Evolutionary conservation across 2,888 invertebrate genomes (phyloP), one percentile per base, ranked within the genome.

Genomic region (Synergus gifuensis): DNA sequence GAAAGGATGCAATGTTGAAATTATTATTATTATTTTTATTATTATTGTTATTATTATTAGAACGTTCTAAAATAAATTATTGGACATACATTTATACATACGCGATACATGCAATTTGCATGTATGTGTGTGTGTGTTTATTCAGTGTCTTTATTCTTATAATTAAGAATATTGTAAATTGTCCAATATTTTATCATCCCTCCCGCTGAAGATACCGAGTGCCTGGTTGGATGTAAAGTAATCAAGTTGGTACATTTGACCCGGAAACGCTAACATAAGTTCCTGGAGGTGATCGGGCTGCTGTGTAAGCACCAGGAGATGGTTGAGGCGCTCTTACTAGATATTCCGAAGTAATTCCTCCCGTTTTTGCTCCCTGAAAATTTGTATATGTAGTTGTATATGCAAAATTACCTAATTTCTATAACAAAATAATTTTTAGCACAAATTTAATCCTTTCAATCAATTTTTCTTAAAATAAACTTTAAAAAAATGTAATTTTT

Each of bases 321-420:
- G 92, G 90, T 81, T 92, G 92, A 4, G 92, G 90, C 36, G 91
- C 89, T 83, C 96, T 94, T 1, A 97, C 96, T 0, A 97, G 96
- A 93, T 97, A 97, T 3, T 97, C 97, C 82, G 97, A 95, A 0
- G 97, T 96, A 82, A 97, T 97, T 87, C 96, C 96, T 81, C 97
- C 96, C 0, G 96, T 94, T 90, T 96, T 96, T n/a, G 95, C 93
- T 81, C 95, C 94, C 95, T 96, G 77, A 14, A 80, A 42, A 62
- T 77, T 40, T 36, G 44, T 69, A 36, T 73, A 36, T 0, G 28
- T 28, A 36, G 4, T 36, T 5, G 36, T 36, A 36, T 36, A 5
- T 36, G 4, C 36, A 36, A 0, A 36, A 36, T 36, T 36, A 36
- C 4, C 7, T 2, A 36, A 7, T 36, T 36, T 36, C 36, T 36